These are phyloP conservation scores for Branchinecta lynchi DNA, from an alignment of 1,140 invertebrate genomes.

Conservation along the genomic window DNA sequence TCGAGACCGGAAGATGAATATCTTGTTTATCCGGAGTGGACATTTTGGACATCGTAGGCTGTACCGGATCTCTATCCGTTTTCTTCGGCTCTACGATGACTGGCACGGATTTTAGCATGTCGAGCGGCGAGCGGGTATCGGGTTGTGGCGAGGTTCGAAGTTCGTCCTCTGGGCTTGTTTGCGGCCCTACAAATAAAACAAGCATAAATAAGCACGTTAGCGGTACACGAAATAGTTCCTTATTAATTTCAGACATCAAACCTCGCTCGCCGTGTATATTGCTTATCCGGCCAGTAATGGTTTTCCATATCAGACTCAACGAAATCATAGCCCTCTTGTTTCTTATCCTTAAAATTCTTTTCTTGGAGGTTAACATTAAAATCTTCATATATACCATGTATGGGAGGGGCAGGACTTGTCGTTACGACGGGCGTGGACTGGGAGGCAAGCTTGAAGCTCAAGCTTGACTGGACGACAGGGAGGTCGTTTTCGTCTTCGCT, in stretches of 20 bases:
- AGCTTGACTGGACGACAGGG: conserved; percentile 6
- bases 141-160: not conserved
- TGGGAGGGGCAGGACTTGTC: conserved; percentile 14
- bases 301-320: not conserved
- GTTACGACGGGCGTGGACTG: not conserved
- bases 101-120: too few relatives aligned
- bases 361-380: conserved; percentile 16
- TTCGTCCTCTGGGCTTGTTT: conserved; percentile 11
- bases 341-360: conserved; percentile 11
- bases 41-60: not conserved
- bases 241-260: not conserved
- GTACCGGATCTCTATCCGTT: not conserved
- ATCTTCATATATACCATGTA: conserved; percentile 19
- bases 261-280: conserved; percentile 11
- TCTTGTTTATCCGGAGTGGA: not conserved
- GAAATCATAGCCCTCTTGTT: not conserved
- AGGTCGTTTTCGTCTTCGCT: not conserved
- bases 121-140: not conserved
- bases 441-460: not conserved
- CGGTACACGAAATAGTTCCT: not conserved
- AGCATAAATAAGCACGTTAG: not conserved
- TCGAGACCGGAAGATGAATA: not conserved
- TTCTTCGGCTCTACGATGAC: too few relatives aligned
- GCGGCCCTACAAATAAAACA: not conserved
- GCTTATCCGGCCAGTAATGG: conserved; percentile 5